Conservation (phyloP, 1,140 invertebrate species). For the Tetramorium simillimum region DNA sequence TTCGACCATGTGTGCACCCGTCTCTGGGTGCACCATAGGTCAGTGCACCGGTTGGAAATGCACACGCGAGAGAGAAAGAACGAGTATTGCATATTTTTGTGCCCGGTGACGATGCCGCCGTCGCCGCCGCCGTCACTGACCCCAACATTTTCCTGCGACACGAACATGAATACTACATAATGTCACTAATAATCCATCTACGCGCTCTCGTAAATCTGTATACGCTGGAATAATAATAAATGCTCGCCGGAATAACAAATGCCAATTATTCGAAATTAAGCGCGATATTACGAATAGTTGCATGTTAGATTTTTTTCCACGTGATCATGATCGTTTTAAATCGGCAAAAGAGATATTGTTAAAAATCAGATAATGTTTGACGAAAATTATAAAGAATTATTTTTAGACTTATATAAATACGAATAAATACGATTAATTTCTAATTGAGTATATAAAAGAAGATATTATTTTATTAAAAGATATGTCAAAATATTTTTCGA, state of each 20-base stretch:
- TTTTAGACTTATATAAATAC: not conserved
- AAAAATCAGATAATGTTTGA: not conserved
- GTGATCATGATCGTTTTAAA: not conserved
- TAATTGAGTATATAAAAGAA: not conserved
- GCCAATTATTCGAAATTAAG: not conserved
- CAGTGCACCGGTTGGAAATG: constrained; percentile 75
- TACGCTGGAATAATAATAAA: not conserved
- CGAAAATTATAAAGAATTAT: not conserved
- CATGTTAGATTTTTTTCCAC: not conserved
- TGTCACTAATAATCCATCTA: constrained; percentile 7
- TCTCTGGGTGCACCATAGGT: constrained; percentile 71
- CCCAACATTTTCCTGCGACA: constrained; percentile 40
- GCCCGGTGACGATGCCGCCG: not conserved
- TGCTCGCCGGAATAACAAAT: not conserved
- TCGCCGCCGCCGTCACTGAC: not conserved
- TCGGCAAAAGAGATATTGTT: not conserved
- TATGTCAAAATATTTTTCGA: not conserved
- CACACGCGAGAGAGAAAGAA: not conserved
- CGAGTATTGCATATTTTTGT: constrained; percentile 1
- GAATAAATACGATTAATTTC: not conserved
- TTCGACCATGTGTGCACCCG: constrained; percentile 70
- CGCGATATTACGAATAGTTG: not conserved
- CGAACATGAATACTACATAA: constrained; percentile 43
- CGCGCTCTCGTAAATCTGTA: not conserved
- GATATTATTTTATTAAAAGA: not conserved